Evolutionary conservation across 2,888 invertebrate genomes (phyloP), one percentile per base, ranked within the genome.

Genomic region (Lasioglossum figueresi): DNA sequence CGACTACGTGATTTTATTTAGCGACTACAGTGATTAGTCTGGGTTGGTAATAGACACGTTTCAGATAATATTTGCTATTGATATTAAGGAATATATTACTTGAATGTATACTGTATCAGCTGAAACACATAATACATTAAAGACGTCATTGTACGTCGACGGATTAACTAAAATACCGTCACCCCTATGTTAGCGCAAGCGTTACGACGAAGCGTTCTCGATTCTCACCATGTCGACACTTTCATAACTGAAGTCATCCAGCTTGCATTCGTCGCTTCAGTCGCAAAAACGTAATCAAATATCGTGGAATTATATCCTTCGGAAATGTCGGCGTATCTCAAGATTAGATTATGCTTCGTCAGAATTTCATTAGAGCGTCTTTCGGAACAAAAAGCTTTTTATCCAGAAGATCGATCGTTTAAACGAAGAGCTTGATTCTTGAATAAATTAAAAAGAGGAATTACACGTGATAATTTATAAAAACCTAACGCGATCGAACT

Each of bases 221-320:
- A 52, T 52, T n/a, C n/a, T 52, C 52, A 23, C 10, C 52, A 4
- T n/a, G 52, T 52, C 52, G 52, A 52, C 56, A 12, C 12, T 12
- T n/a, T 56, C 56, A 56, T 56, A 56, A 56, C n/a, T 52, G 10
- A 52, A 52, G 52, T 52, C 52, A n/a, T 23, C 3, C 6, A 52
- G 52, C 52, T 23, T 23, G 52, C 52, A 52, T n/a, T 52, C 52
- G 52, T n/a, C 23, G 52, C 8, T 52, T 2, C 52, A 52, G n/a
- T 52, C 52, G 23, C n/a, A 52, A 10, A 3, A n/a, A 52, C 23
- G 23, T n/a, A n/a, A 52, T 83, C 84, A 59, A 59, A 78, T 74
- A 74, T 78, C 77, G 73, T 84, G 82, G 85, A 87, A 85, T 82
- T 88, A 79, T 78, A 74, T 70, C 80, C 59, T 52, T 80, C 76